Percentiles rank a stretch among this genome's conserved stretches.
phyloP scores from a whole-genome alignment of 2,797 vertebrate genomes.

The Masticophis lateralis region DNA sequence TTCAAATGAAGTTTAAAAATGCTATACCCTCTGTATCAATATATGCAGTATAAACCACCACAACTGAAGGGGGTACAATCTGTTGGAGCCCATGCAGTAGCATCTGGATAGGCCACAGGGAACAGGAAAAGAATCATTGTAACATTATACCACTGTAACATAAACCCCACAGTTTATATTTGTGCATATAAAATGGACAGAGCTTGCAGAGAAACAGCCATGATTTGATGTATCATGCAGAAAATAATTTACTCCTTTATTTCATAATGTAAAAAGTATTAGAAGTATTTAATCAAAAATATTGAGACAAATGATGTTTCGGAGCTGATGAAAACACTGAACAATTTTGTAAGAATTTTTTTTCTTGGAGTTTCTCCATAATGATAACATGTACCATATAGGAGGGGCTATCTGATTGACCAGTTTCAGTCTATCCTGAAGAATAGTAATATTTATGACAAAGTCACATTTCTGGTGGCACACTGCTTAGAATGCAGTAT shows the following conservation, averaged over 20 bases:
- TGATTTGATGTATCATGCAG: neutral
- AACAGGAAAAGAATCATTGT: neutral
- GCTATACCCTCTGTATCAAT: constrained; percentile 49
- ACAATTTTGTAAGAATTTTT: neutral
- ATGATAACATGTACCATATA: neutral
- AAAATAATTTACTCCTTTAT: neutral
- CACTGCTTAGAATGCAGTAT: neutral
- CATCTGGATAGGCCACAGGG: neutral
- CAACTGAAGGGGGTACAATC: neutral
- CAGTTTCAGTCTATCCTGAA: neutral
- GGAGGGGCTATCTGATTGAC: neutral
- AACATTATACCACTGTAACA: neutral
- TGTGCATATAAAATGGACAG: neutral
- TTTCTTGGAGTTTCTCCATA: neutral
- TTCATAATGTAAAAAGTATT: neutral
- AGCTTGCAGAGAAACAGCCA: neutral
- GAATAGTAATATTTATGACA: neutral
- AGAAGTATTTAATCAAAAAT: neutral
- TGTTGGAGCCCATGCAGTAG: neutral
- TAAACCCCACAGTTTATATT: neutral
- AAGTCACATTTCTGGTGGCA: neutral
- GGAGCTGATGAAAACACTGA: neutral
- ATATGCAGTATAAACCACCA: neutral
- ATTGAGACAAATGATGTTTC: neutral
- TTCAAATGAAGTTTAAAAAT: constrained; percentile 60